Conservation (phyloP, 2,113 vertebrate species). For the Euleptes europaea region DNA sequence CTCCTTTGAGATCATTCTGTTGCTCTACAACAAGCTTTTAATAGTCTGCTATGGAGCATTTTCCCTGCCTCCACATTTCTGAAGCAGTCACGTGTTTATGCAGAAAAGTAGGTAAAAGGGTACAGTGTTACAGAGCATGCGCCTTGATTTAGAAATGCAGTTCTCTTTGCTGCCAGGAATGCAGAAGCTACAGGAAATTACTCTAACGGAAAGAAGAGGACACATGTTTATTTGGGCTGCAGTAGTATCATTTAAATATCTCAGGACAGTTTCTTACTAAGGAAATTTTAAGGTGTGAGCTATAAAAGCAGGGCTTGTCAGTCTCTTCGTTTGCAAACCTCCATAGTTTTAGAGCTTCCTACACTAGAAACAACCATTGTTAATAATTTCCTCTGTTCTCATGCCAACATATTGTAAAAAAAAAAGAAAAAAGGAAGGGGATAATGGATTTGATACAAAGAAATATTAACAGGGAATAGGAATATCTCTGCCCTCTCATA, state of each 20-base stretch:
- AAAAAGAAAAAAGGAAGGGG: too few relatives aligned
- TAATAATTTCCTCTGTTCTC: neutral
- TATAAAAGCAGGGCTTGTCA: neutral
- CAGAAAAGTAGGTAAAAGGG: conserved; percentile 62
- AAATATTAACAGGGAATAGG: too few relatives aligned
- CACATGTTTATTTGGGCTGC: neutral
- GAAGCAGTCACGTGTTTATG: neutral
- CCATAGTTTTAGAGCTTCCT: neutral
- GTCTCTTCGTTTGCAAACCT: neutral
- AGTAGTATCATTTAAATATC: neutral
- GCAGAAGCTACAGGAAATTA: neutral
- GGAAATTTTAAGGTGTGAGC: neutral
- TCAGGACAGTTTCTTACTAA: neutral
- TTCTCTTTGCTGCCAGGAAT: neutral
- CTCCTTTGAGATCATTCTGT: neutral
- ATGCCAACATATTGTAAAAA: neutral
- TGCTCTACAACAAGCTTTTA: neutral
- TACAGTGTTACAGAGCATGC: neutral
- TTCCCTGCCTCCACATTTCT: conserved; percentile 52
- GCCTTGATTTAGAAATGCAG: neutral
- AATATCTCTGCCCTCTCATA: too few relatives aligned
- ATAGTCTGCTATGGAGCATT: neutral
- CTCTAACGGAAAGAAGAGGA: fast-evolving
- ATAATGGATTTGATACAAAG: too few relatives aligned
- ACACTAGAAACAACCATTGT: neutral